These are phyloP conservation scores for Andrena minutula DNA, from an alignment of 2,888 invertebrate genomes.

Conservation along the genomic window DNA sequence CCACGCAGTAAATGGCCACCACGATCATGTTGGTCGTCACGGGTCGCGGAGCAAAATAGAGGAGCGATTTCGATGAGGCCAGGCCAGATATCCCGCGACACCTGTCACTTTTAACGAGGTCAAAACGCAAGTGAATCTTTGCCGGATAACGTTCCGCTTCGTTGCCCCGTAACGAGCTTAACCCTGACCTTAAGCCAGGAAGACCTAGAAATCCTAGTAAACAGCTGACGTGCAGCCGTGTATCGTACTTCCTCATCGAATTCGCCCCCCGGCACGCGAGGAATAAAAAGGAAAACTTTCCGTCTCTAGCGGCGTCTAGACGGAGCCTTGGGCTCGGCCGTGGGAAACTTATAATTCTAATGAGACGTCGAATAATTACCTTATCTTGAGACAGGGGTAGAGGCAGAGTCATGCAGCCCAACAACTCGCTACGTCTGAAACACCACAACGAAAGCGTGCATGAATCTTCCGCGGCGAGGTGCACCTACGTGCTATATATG, in stretches of 20 bases:
- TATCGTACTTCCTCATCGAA: slow-evolving; percentile 32
- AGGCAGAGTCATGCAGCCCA: slow-evolving; percentile 97
- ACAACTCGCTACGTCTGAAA: slow-evolving; percentile 96
- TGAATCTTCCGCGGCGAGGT: slow-evolving; percentile 45
- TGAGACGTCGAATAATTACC: slow-evolving; percentile 86
- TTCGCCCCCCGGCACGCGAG: not conserved
- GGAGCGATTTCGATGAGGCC: not conserved
- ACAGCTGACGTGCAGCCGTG: slow-evolving; percentile 39
- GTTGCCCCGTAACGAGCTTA: slow-evolving; percentile 77
- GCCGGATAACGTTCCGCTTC: slow-evolving; percentile 44
- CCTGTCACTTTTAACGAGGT: slow-evolving; percentile 46
- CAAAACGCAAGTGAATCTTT: slow-evolving; percentile 56
- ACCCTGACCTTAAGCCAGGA: slow-evolving; percentile 80
- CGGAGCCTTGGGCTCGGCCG: not conserved
- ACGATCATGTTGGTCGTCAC: slow-evolving; percentile 77
- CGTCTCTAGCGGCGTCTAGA: not conserved
- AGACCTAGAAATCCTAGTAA: slow-evolving; percentile 69
- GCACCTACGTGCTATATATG: no score
- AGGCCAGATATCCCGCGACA: slow-evolving; percentile 1
- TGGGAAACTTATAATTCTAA: not conserved
- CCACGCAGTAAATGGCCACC: slow-evolving; percentile 83
- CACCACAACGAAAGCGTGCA: slow-evolving; percentile 81
- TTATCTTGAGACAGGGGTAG: slow-evolving; percentile 92
- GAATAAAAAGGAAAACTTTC: not conserved
- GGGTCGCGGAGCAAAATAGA: not conserved